These are phyloP conservation scores for Drosophila repleta DNA, from an alignment of 1,140 invertebrate genomes.

Conservation along the genomic window DNA sequence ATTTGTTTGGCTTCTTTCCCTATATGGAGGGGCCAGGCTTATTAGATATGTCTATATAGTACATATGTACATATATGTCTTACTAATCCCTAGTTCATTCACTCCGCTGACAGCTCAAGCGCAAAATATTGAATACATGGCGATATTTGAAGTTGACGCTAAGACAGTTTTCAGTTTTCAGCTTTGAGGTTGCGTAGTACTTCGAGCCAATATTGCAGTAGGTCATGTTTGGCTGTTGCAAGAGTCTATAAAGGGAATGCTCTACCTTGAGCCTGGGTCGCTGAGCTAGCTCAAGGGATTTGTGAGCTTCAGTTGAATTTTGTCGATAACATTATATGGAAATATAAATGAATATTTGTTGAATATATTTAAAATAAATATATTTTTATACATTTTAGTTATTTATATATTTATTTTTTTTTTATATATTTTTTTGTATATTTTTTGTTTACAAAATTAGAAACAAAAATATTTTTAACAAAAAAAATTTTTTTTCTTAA, in stretches of 20 bases:
- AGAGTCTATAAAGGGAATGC: conserved; percentile 2
- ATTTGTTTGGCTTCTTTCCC: conserved; percentile 40
- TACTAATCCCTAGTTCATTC: conserved; percentile 23
- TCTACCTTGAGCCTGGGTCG: background rate
- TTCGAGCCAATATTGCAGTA: conserved; percentile 41
- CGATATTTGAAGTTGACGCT: conserved; percentile 22
- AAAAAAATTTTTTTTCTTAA: too few species aligned
- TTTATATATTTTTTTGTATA: too few species aligned
- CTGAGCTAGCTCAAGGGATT: background rate
- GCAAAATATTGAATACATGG: conserved; percentile 36
- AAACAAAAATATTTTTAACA: too few species aligned
- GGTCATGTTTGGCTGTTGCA: conserved; percentile 41
- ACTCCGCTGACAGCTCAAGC: conserved; percentile 50
- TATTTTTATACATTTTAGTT: too few species aligned
- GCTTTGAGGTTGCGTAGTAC: conserved; percentile 49
- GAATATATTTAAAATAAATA: too few species aligned
- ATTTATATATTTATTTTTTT: background rate
- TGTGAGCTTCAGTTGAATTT: background rate
- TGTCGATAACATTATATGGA: too few species aligned
- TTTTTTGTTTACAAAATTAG: too few species aligned
- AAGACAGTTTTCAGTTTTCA: too few species aligned
- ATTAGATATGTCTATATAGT: conserved; percentile 4
- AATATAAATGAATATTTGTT: too few species aligned
- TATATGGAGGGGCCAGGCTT: background rate
- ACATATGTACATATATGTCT: background rate